Base-by-base conservation (phyloP, 2,113 vertebrate genomes). In the Rhegmatorhina hoffmannsi region DNA sequence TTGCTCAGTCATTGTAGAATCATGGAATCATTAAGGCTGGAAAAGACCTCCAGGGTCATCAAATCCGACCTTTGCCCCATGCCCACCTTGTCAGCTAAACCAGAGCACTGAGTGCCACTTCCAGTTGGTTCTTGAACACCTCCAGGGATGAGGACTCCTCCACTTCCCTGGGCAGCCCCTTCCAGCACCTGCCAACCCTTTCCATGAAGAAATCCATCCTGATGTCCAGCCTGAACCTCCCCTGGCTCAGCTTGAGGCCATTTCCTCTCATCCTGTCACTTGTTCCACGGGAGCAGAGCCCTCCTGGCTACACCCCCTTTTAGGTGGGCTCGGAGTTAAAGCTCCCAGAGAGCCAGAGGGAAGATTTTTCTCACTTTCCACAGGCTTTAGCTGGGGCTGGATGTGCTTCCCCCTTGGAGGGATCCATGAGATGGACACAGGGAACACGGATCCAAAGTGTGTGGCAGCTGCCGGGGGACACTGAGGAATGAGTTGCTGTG, bases 401-500 rank as follows among this genome's bases (percentile, higher is more conserved):
- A 10, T 26, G 1, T 2, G 9, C 23, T 56, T 29, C 17, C 38
- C 34, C n/a, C 20, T n/a, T 12, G 8, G 18, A 21, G 21, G 23
- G 24, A 80, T n/a, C 34, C 72, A 3, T 1, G 16, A 19, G 36
- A 34, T 36, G 29, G 13, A 11, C 0, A 31, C 38, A 4, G 1
- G 9, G 66, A 82, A 38, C 14, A 17, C 29, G 74, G 44, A 67
- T 34, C 11, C 28, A 19, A 46, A 4, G 21, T 18, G 66, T 2
- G 60, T 43, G 60, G 38, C 60, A 43, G 60, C 38, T 63, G 60
- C 60, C 40, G 17, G 17, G 60, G 60, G 11, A 20, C 36, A 2
- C 1, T 60, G 87, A 80, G 93, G 49, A 83, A 86, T 17, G 28
- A 77, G 25, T 15, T 29, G 60, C 3, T 14, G 13, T 24, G 59